Evolutionary conservation across 2,113 vertebrate species (phyloP).

Genomic region (Ramphastos sulfuratus): DNA sequence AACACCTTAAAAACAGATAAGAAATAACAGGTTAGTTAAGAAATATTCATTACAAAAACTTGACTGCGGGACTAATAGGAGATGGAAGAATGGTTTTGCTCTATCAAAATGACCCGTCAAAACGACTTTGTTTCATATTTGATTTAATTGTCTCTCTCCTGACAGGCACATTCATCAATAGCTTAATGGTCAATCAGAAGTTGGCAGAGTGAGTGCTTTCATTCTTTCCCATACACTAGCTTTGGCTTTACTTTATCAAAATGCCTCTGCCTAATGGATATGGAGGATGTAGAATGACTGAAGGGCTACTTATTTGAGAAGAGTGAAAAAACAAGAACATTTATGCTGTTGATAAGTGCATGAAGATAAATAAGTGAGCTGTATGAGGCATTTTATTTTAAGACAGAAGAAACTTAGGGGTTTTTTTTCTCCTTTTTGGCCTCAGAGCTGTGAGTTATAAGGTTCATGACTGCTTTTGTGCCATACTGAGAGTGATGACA

Average conservation of each 20-base stretch:
- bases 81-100: conserved; percentile 93
- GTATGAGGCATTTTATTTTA: conserved; percentile 70
- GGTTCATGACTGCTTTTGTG: conserved; percentile 87
- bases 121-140: conserved; percentile 99
- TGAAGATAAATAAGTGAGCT: conserved; percentile 77
- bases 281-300: conserved; percentile 78
- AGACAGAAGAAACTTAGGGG: conserved; percentile 77
- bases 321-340: conserved; percentile 78
- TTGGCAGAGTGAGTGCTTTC: conserved; percentile 95
- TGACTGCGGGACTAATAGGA: conserved; percentile 89
- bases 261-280: conserved; percentile 97
- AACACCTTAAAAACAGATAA: conserved; percentile 67
- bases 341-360: conserved; percentile 81
- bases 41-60: conserved; percentile 84
- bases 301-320: conserved; percentile 87
- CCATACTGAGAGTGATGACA: conserved; percentile 89
- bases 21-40: conserved; percentile 79
- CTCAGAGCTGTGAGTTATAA: conserved; percentile 88
- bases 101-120: conserved; percentile 96
- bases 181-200: conserved; percentile 99
- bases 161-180: conserved; percentile 99
- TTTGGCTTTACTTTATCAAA: conserved; percentile 94
- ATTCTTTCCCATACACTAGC: conserved; percentile 93
- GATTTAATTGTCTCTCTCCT: conserved; percentile 99
- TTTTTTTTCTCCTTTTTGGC: conserved; percentile 42